Conservation (phyloP, 2,888 invertebrate genomes). For the Hipparchia sbordonii region DNA sequence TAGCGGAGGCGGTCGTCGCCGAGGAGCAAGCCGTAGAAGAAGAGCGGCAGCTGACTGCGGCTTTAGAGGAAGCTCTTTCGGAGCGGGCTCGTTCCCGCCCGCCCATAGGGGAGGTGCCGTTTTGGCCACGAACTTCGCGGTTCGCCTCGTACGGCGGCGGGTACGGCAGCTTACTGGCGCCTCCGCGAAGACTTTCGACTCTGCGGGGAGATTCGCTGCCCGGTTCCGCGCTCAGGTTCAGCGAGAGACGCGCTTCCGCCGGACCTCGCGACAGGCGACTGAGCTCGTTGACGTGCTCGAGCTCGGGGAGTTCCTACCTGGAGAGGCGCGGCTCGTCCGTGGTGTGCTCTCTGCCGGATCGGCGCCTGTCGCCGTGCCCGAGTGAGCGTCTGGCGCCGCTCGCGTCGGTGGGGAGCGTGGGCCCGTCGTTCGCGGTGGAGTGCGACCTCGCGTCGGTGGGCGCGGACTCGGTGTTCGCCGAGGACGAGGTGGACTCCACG, state of each 20-base stretch:
- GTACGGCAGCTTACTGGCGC: constrained; percentile 88
- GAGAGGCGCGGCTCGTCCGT: constrained; percentile 92
- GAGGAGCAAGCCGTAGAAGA: constrained; percentile 86
- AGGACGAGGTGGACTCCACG: constrained; percentile 88
- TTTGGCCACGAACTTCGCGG: constrained; percentile 71
- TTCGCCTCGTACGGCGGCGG: constrained; percentile 82
- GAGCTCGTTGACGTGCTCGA: constrained; percentile 93
- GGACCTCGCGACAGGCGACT: constrained; percentile 84
- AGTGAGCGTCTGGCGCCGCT: constrained; percentile 87
- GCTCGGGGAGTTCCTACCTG: constrained; percentile 92
- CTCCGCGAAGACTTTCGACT: constrained; percentile 85
- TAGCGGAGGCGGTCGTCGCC: constrained; percentile 89
- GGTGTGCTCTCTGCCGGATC: constrained; percentile 88
- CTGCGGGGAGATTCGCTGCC: constrained; percentile 84
- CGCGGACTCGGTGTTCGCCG: constrained; percentile 91
- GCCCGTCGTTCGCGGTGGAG: constrained; percentile 86
- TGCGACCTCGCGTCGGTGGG: constrained; percentile 88
- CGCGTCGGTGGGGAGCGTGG: constrained; percentile 91
- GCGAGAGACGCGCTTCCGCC: constrained; percentile 76
- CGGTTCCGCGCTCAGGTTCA: constrained; percentile 81
- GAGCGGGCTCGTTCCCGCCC: constrained; percentile 79
- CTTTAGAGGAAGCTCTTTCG: constrained; percentile 85
- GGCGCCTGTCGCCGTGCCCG: constrained; percentile 91
- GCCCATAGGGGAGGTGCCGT: constrained; percentile 87
- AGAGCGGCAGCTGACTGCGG: constrained; percentile 88